Percentiles rank a stretch among this genome's conserved stretches.
These are phyloP conservation scores for Phanerotoma sp. DNA, from an alignment of 2,888 invertebrate species.

Conservation along the genomic window DNA sequence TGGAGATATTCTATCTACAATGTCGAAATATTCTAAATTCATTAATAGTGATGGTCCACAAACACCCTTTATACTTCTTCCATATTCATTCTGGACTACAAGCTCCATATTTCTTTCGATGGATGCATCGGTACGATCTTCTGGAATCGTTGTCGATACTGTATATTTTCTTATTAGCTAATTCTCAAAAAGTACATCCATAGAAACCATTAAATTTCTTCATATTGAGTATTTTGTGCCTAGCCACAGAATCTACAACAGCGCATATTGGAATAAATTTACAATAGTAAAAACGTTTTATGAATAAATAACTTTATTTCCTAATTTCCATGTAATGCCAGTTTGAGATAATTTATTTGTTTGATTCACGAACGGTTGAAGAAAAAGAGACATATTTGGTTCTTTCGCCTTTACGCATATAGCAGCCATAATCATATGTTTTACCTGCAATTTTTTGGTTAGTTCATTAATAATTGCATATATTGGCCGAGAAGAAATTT, in stretches of 20 bases:
- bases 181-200: not conserved
- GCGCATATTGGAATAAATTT: too few species aligned
- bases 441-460: conserved; percentile 9
- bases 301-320: too few species aligned
- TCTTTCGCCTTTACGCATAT: conserved; percentile 29
- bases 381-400: conserved; percentile 27
- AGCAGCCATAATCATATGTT: conserved; percentile 14
- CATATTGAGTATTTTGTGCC: too few species aligned
- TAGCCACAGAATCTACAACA: too few species aligned
- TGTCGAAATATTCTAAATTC: conserved; percentile 27
- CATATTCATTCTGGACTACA: not conserved
- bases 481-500: conserved; percentile 30
- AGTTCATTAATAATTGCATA: too few species aligned
- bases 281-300: too few species aligned
- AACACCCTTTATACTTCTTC: conserved; percentile 3
- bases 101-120: not conserved
- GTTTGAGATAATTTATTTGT: too few species aligned
- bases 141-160: not conserved
- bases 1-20: conserved; percentile 12
- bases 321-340: too few species aligned
- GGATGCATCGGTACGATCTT: conserved; percentile 12
- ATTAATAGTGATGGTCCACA: conserved; percentile 24
- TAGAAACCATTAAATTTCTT: conserved; percentile 21
- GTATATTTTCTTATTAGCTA: conserved; percentile 19
- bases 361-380: too few species aligned